Base-by-base conservation (phyloP, 2,113 vertebrate genomes). In the Labeo rohita region DNA sequence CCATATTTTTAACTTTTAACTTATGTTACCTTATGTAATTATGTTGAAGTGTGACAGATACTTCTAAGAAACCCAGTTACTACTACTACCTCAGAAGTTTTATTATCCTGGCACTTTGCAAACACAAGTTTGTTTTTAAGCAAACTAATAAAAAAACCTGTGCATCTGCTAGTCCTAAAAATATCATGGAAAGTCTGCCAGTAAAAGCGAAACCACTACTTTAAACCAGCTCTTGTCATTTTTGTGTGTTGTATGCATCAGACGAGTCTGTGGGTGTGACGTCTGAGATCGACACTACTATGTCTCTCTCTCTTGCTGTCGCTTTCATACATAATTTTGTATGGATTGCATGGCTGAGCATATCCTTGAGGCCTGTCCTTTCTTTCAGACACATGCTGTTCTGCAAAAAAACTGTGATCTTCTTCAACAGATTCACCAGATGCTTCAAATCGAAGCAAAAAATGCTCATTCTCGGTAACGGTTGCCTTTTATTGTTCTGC, bases 351-450 rank as follows among this genome's bases (percentile, higher is more conserved):
- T 66, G 59, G 56, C 59, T 80, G 12, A 80, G 39, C 15, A 6
- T 49, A 65, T 65, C 59, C 43, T 49, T 65, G 59, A 65, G 79
- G 23, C n/a, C 59, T 6, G 11, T 65, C 59, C 78, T 10, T 65
- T 47, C 79, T 65, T 12, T 49, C 23, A 49, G 79, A 80, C 59
- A 28, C 43, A 63, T 49, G 79, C 59, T 34, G 59, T 65, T 81
- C 13, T 49, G 43, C n/a, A 39, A 39, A 45, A 65, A 80, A 66
- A 50, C 79, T 49, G 79, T 49, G 79, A 81, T 81, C 28, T 39
- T 28, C 13, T 34, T 34, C 65, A 28, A 49, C 39, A 28, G 78
- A 80, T 80, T 65, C 59, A 10, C n/a, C 59, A 34, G 77, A 80
- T 8, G 13, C n/a, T 16, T 81, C 59, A 45, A 59, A 81, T 61